phyloP scores from a whole-genome alignment of 1,140 invertebrate species.

The Drosophila oshimai region DNA sequence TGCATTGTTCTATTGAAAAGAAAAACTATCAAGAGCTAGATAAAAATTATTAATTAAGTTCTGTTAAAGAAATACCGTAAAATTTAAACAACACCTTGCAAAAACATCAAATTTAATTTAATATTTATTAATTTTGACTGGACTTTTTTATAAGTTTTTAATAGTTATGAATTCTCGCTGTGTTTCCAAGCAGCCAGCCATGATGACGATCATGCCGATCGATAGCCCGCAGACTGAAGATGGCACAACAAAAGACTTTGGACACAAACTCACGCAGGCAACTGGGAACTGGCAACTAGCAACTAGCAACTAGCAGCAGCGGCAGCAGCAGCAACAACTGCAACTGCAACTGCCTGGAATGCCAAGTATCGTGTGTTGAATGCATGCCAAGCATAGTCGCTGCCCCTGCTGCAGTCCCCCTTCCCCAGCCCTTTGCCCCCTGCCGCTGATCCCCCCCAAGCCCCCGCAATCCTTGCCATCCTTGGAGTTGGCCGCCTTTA shows the following conservation, averaged over 20 bases:
- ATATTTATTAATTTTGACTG: no score
- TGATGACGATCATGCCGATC: slow-evolving; percentile 75
- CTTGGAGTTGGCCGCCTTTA: slow-evolving; percentile 62
- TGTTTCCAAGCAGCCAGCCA: slow-evolving; percentile 29
- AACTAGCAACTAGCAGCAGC: slow-evolving; percentile 7
- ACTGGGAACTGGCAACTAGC: slow-evolving; percentile 16
- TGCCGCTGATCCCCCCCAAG: neutral
- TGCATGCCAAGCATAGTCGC: slow-evolving; percentile 77
- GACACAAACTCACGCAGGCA: slow-evolving; percentile 77
- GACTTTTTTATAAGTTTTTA: no score
- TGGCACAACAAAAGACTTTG: slow-evolving; percentile 79
- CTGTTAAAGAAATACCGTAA: no score
- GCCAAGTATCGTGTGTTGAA: slow-evolving; percentile 81
- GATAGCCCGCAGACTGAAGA: slow-evolving; percentile 62
- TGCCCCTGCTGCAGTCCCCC: slow-evolving; percentile 6
- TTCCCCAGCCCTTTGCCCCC: neutral
- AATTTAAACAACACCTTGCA: no score
- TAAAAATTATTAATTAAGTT: neutral
- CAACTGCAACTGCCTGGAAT: slow-evolving; percentile 63
- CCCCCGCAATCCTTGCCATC: no score
- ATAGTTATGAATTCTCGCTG: no score
- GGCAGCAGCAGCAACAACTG: neutral
- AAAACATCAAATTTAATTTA: no score
- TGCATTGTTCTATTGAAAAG: no score
- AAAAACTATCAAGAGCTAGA: neutral